phyloP scores from a whole-genome alignment of 2,797 vertebrate genomes.

The Pristis pectinata region DNA sequence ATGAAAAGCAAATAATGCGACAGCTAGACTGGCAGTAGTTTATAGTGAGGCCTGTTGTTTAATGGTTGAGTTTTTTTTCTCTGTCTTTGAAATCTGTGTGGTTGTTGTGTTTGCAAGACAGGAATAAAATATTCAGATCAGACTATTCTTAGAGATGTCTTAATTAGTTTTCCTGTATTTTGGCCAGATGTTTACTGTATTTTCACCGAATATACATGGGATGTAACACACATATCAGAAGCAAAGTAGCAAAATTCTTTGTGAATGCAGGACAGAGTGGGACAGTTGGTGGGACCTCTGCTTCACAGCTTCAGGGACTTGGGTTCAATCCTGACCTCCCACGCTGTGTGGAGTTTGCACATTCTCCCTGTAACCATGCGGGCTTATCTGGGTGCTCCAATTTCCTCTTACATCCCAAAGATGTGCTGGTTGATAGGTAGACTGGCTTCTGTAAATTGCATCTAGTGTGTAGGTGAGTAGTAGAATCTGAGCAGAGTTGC shows the following conservation, averaged over 20 bases:
- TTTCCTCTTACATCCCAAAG: too few species aligned
- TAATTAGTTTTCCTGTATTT: background rate
- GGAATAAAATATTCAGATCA: background rate
- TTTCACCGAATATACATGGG: background rate
- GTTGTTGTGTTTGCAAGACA: background rate
- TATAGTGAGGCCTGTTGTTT: background rate
- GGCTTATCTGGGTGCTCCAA: too few species aligned
- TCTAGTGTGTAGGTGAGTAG: too few species aligned
- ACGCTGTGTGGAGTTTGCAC: too few species aligned
- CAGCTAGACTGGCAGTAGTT: background rate
- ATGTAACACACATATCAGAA: background rate
- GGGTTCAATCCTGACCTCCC: too few species aligned
- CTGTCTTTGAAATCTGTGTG: background rate
- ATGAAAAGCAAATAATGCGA: background rate
- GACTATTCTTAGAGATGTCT: background rate
- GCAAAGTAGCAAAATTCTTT: background rate
- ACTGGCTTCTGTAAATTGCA: too few species aligned
- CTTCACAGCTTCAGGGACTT: too few species aligned
- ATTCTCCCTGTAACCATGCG: too few species aligned
- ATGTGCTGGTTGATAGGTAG: too few species aligned
- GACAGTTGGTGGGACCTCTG: too few species aligned
- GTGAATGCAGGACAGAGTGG: background rate
- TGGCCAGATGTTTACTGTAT: background rate
- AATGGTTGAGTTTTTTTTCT: background rate
- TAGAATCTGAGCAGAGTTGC: too few species aligned